Evolutionary conservation across 2,888 invertebrate species (phyloP), one percentile per base, ranked within the genome.

Genomic region (Pristionchus exspectatus): DNA sequence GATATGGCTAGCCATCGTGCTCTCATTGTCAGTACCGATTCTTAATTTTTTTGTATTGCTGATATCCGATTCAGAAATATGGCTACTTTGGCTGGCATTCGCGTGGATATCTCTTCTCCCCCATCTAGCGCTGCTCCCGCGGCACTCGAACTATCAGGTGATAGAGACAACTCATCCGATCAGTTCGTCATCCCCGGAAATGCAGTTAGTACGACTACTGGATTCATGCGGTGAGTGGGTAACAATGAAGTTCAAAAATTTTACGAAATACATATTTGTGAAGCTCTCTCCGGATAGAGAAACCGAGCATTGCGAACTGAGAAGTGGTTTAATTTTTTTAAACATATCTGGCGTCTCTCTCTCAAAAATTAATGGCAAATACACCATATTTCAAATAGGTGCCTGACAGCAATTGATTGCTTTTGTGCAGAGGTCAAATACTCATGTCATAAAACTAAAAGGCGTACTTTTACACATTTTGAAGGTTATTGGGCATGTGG

Each of bases 131-230:
- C 21, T 24, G 84, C 50, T n/a, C 30, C 74, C 4, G 74, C 74
- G 14, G 87, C 87, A 1, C 87, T 88, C n/a, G 54, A n/a, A 24
- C 44, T 56, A 14, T 74, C 87, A 30, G 87, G 87, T 21, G 87
- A 88, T 56, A 18, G 87, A 27, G 77, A 81, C 27, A 44, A 63
- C 24, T 63, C 44, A 10, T 38, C 88, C 21, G 89, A 89, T 21
- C 56, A 69, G 63, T 84, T 89, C n/a, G 89, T 89, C n/a, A 84
- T 89, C 27, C 89, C 89, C n/a, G 89, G 89, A 33, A 38, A 33
- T 16, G 56, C 83, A 14, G 89, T 89, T 10, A 81, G 84, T 33
- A 27, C 85, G 14, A 89, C 84, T 2, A n/a, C 27, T 0, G 89
- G 89, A 89, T 89, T 89, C 72, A 89, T 89, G 89, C 54, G 89